Evolutionary conservation across 2,797 vertebrate species (phyloP).

Genomic region (Leptodactylus fallax): DNA sequence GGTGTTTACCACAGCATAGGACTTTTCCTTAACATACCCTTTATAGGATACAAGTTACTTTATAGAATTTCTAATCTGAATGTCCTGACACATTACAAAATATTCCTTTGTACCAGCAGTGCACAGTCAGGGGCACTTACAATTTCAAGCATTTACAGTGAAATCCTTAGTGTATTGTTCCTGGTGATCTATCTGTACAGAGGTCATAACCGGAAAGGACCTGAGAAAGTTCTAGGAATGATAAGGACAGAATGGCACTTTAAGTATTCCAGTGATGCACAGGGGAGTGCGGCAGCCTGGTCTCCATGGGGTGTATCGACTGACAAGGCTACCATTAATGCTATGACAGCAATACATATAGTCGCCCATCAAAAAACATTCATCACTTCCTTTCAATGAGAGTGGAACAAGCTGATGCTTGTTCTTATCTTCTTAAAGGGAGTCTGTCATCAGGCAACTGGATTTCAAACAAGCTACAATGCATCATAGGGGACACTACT

Average conservation of each 20-base stretch:
- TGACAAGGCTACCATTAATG: background rate
- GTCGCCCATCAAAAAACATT: too few species aligned
- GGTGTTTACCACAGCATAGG: too few species aligned
- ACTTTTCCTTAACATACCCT: too few species aligned
- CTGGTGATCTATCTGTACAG: conserved; percentile 22
- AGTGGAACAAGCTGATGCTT: too few species aligned
- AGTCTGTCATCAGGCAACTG: too few species aligned
- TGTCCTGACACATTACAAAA: too few species aligned
- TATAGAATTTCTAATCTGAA: too few species aligned
- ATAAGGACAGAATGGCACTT: conserved; percentile 7
- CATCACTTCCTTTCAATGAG: too few species aligned
- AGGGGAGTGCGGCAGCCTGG: background rate
- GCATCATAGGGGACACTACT: too few species aligned
- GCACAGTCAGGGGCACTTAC: background rate
- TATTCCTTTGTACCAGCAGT: background rate
- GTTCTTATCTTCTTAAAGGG: too few species aligned
- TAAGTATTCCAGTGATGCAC: conserved; percentile 30
- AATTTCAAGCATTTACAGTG: background rate
- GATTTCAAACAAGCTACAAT: too few species aligned
- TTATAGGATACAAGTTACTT: background rate
- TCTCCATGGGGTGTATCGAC: background rate
- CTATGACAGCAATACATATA: background rate
- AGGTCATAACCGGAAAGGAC: conserved; percentile 18
- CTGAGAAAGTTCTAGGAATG: conserved; percentile 27
- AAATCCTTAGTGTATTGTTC: conserved; percentile 11